Evolutionary conservation across 2,113 vertebrate genomes (phyloP).

Genomic region (Herpailurus yagouaroundi): DNA sequence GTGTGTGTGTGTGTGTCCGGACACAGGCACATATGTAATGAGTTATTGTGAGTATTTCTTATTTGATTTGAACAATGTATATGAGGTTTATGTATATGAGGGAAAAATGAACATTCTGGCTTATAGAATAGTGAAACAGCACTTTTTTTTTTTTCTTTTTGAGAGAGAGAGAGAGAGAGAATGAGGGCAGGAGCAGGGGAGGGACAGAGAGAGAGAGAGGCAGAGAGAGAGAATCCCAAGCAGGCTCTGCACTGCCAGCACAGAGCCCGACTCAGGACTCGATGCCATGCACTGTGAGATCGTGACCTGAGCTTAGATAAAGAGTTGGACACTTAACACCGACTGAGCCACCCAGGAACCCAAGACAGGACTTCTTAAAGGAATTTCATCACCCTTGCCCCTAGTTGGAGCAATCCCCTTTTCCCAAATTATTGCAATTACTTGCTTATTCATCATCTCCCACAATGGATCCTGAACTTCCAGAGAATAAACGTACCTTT

Average conservation of each 20-base stretch:
- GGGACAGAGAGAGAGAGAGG: no score
- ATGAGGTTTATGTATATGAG: background rate
- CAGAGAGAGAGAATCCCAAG: no score
- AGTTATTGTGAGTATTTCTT: background rate
- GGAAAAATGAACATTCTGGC: background rate
- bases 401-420: background rate
- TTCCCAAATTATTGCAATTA: background rate
- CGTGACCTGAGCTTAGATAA: no score
- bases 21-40: background rate
- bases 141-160: background rate
- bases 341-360: no score
- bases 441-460: constrained; percentile 10
- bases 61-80: background rate
- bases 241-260: no score
- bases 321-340: no score
- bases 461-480: background rate
- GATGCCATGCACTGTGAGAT: no score
- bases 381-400: background rate
- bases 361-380: background rate
- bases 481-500: background rate
- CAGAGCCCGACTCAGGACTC: no score
- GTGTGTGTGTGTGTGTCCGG: background rate
- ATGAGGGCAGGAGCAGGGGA: no score
- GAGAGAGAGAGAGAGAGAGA: no score
- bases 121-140: background rate